phyloP scores from a whole-genome alignment of 2,797 vertebrate genomes.

The Geotria australis region DNA sequence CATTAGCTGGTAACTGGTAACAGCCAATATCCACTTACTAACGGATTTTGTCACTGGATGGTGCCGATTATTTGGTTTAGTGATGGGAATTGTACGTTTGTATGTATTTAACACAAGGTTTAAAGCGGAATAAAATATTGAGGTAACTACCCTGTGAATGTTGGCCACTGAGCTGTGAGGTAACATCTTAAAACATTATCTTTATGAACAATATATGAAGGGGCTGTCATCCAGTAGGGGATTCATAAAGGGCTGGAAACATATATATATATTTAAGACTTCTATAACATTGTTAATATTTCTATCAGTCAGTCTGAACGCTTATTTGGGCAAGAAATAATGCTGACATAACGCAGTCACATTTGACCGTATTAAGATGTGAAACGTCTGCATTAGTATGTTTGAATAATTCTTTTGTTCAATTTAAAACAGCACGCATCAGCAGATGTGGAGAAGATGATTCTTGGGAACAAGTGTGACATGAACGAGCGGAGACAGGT shows the following conservation, averaged over 20 bases:
- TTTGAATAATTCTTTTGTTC: not conserved
- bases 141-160: not conserved
- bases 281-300: not conserved
- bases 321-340: not conserved
- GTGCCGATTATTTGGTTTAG: too few relatives aligned
- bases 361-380: too few relatives aligned
- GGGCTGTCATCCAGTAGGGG: too few relatives aligned
- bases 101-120: too few relatives aligned
- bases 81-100: too few relatives aligned
- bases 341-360: too few relatives aligned
- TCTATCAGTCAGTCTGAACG: not conserved
- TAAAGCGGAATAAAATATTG: too few relatives aligned
- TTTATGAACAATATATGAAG: too few relatives aligned
- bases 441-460: constrained; percentile 88
- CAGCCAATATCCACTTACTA: too few relatives aligned
- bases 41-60: too few relatives aligned
- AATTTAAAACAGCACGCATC: constrained; percentile 45
- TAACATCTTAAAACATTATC: not conserved
- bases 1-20: too few relatives aligned
- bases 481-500: constrained; percentile 96
- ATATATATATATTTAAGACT: not conserved
- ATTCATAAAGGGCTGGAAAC: not conserved
- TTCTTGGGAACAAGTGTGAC: constrained; percentile 92
- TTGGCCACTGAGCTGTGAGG: not conserved
- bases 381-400: not conserved